Conservation (phyloP, 2,797 vertebrate genomes). For the Labroides dimidiatus region DNA sequence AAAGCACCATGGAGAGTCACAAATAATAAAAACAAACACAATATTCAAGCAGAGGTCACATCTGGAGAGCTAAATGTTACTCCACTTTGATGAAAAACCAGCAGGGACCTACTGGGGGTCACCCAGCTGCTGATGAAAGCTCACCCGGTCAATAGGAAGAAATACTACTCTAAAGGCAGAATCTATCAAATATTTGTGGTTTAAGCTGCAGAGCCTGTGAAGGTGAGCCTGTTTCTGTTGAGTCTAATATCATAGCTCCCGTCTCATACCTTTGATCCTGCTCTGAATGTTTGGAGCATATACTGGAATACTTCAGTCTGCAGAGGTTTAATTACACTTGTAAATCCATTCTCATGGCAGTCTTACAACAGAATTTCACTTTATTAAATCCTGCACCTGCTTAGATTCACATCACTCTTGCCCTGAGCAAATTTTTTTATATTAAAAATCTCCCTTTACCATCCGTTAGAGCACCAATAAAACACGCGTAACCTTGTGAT, state of each 20-base stretch:
- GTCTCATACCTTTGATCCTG: slow-evolving; percentile 10
- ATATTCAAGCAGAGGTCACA: slow-evolving; percentile 67
- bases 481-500: not conserved
- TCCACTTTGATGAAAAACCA: slow-evolving; percentile 65
- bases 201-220: slow-evolving; percentile 4
- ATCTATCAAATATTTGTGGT: slow-evolving; percentile 41
- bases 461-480: slow-evolving; percentile 16
- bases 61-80: slow-evolving; percentile 67
- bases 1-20: slow-evolving; percentile 57
- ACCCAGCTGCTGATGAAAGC: slow-evolving; percentile 23
- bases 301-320: slow-evolving; percentile 4
- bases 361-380: not conserved
- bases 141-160: slow-evolving; percentile 34
- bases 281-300: slow-evolving; percentile 2
- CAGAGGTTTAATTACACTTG: slow-evolving; percentile 18
- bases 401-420: slow-evolving; percentile 8
- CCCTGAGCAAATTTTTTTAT: slow-evolving; percentile 22
- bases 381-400: not conserved
- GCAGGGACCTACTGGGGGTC: slow-evolving; percentile 33
- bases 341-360: slow-evolving; percentile 20
- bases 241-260: not conserved
- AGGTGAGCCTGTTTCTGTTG: slow-evolving; percentile 17
- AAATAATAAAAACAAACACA: slow-evolving; percentile 70
- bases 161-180: slow-evolving; percentile 10
- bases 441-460: slow-evolving; percentile 18